Evolutionary conservation across 1,140 invertebrate species (phyloP), one percentile per base, ranked within the genome.

Genomic region (Arion vulgaris): DNA sequence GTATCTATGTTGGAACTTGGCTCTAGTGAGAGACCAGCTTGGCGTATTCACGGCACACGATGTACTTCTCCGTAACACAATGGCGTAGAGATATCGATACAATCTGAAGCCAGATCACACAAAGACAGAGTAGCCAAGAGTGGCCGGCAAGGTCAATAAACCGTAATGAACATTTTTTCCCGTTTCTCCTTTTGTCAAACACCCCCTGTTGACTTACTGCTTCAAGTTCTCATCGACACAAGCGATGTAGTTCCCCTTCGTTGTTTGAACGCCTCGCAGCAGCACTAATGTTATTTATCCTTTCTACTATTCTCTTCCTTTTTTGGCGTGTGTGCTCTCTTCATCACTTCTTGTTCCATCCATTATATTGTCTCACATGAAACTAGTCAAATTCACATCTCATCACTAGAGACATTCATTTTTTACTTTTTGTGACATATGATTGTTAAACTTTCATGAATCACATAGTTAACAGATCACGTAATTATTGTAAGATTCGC

Each of bases 121-220:
- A 66, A 66, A 66, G 28, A 28, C n/a, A n/a, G n/a, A 66, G 62
- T 66, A 66, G 62, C 62, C 62, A 11, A 32, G 62, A 66, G 62
- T 66, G 62, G 62, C 62, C 62, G 17, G 62, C 62, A 32, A 34
- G 62, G 17, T 66, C 62, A 66, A 66, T 66, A 66, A 2, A 17
- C 62, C 62, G 62, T 66, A 66, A 66, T 66, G 62, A 66, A 66
- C 62, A 66, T 28, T 66, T 66, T 66, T 66, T 28, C 62, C 32
- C 62, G 32, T 28, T 66, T 66, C 32, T 66, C 62, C 62, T 66
- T 66, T 66, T 28, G 62, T 32, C 62, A 66, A 66, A 66, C n/a
- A 66, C 62, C 9, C n/a, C 62, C 28, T 66, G 62, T 66, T 66
- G 62, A 66, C 62, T 66, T 66, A 32, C 62, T 66, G 62, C 62